Evolutionary conservation across 2,113 vertebrate species (phyloP).

Genomic region (Brachypodius melanocephalos): DNA sequence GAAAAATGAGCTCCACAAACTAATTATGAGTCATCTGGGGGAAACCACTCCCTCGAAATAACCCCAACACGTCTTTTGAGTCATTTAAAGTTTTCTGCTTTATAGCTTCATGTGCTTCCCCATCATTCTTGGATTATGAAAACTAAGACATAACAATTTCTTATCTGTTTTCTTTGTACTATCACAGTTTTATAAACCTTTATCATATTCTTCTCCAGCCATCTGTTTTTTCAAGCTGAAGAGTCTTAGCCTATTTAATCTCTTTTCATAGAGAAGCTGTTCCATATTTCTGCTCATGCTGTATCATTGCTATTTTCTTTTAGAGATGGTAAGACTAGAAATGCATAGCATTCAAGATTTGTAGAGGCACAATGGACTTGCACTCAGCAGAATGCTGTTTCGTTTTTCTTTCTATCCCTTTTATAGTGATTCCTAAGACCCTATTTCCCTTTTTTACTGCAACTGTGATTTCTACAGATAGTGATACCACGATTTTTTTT

Average conservation of each 20-base stretch:
- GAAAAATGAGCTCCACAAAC: background rate
- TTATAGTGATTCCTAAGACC: background rate
- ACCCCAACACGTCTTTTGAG: background rate
- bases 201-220: background rate
- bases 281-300: background rate
- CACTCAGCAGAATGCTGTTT: background rate
- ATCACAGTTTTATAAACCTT: background rate
- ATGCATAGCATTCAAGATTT: background rate
- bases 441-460: background rate
- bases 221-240: conserved; percentile 13
- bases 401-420: background rate
- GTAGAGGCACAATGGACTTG: background rate
- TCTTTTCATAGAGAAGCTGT: background rate
- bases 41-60: no score
- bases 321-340: background rate
- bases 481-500: fast-evolving
- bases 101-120: background rate
- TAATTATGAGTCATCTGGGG: background rate
- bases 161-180: background rate
- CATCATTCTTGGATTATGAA: background rate
- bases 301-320: background rate
- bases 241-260: conserved; percentile 6
- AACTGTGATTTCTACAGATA: background rate
- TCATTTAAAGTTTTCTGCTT: background rate
- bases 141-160: background rate